Conservation (phyloP, 2,797 vertebrate species). For the Tapera naevia region DNA sequence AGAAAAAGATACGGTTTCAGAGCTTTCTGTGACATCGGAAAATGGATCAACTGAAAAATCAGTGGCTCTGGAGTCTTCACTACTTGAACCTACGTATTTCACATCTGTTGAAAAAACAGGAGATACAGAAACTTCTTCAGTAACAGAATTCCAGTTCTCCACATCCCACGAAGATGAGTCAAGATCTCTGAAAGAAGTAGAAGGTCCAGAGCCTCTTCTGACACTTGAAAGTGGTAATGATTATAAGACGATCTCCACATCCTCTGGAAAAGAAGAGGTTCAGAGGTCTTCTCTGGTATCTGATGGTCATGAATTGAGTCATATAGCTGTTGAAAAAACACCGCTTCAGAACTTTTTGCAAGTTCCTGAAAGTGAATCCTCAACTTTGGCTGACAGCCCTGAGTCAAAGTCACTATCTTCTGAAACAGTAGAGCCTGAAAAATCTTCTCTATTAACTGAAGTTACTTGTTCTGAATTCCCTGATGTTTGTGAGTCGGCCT, state of each 20-base stretch:
- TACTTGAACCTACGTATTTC: constrained; percentile 10
- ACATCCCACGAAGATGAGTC: not conserved
- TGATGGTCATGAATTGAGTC: not conserved
- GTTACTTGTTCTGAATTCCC: constrained; percentile 59
- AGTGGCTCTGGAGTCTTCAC: constrained; percentile 31
- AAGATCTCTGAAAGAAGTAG: constrained; percentile 6
- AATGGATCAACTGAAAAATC: constrained; percentile 17
- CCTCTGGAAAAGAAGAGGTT: not conserved
- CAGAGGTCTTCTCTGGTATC: not conserved
- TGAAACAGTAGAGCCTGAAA: not conserved
- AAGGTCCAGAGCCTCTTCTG: constrained; percentile 19
- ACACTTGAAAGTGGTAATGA: not conserved
- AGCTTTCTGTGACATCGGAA: not conserved
- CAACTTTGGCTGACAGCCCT: constrained; percentile 42
- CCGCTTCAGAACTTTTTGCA: constrained; percentile 33
- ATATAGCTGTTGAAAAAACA: constrained; percentile 34
- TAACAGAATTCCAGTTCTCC: not conserved
- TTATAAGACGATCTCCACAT: not conserved
- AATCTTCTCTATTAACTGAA: constrained; percentile 56
- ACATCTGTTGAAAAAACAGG: constrained; percentile 14
- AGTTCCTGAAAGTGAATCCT: constrained; percentile 55
- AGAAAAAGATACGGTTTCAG: not conserved
- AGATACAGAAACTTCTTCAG: not conserved
- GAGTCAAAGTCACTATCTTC: constrained; percentile 48
- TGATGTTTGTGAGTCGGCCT: constrained; percentile 6